A percentile compares a stretch with the other conserved stretches of the same genome.
Conservation (phyloP, 2,113 vertebrate genomes). For the Antechinus stuartii region DNA sequence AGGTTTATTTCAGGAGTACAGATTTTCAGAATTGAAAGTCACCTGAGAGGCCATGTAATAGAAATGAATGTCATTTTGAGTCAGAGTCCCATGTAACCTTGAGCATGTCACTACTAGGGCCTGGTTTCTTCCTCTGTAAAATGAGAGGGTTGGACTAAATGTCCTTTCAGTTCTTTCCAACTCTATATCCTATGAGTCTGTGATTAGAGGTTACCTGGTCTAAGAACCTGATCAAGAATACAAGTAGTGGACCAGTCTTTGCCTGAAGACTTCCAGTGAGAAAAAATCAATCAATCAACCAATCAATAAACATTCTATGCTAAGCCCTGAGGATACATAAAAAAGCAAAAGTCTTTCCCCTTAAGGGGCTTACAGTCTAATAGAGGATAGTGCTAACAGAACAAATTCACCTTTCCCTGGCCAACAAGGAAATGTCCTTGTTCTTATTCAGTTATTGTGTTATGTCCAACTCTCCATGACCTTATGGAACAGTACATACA, state of each 20-base stretch:
- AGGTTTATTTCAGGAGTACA: neutral
- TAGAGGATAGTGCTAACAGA: neutral
- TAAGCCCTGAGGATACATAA: neutral
- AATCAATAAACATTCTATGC: neutral
- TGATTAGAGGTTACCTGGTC: neutral
- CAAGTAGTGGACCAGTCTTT: neutral
- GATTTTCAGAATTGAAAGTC: neutral
- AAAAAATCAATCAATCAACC: neutral
- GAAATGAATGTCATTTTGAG: neutral
- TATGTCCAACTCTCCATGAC: neutral
- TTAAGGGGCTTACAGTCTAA: neutral
- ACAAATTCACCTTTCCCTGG: neutral
- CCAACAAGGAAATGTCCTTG: neutral
- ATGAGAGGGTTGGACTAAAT: neutral
- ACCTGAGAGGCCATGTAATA: neutral
- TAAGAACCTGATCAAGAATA: neutral
- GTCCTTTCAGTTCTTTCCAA: neutral
- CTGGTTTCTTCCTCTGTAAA: neutral
- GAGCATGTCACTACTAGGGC: neutral
- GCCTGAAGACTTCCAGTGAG: neutral
- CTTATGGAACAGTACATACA: neutral
- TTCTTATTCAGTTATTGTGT: neutral
- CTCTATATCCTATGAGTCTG: neutral
- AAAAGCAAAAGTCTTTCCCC: neutral
- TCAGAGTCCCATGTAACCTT: neutral